A percentile compares a stretch with the other conserved stretches of the same genome.
Conservation (phyloP, 2,888 invertebrate species). For the Rhagophthalmus giganteus region DNA sequence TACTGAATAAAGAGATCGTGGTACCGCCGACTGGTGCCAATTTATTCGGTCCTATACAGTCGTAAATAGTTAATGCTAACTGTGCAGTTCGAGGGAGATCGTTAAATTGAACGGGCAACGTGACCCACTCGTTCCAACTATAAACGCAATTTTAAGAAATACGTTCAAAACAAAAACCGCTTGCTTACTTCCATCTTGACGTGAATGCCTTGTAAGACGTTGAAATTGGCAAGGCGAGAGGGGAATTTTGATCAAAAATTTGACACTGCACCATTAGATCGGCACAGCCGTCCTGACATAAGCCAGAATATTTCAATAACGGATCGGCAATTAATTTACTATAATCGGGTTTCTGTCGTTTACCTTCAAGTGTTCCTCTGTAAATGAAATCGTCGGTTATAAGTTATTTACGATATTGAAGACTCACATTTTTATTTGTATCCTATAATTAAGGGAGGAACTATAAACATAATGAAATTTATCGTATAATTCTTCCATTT, state of each 20-base stretch:
- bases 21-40: slow-evolving; percentile 89
- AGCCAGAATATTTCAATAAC: slow-evolving; percentile 86
- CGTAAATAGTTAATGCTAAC: slow-evolving; percentile 86
- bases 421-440: slow-evolving; percentile 91
- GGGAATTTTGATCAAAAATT: slow-evolving; percentile 77
- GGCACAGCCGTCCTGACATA: slow-evolving; percentile 81
- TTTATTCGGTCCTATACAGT: slow-evolving; percentile 85
- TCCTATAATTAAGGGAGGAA: slow-evolving; percentile 82
- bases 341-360: slow-evolving; percentile 82
- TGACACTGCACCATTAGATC: slow-evolving; percentile 89
- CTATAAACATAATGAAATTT: slow-evolving; percentile 88
- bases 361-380: slow-evolving; percentile 93
- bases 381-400: slow-evolving; percentile 29
- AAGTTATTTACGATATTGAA: slow-evolving; percentile 2
- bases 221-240: slow-evolving; percentile 81
- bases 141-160: slow-evolving; percentile 39
- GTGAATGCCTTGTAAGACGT: slow-evolving; percentile 93
- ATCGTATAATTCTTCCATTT: slow-evolving; percentile 75
- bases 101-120: slow-evolving; percentile 85
- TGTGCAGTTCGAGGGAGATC: slow-evolving; percentile 88
- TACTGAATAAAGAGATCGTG: slow-evolving; percentile 90
- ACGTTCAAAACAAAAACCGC: slow-evolving; percentile 5
- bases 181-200: slow-evolving; percentile 85
- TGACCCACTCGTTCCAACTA: slow-evolving; percentile 98
- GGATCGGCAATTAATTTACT: slow-evolving; percentile 86